These are phyloP conservation scores for Palythoa grandis DNA, from an alignment of 92 coral and sea anemone genomes.

Conservation along the genomic window DNA sequence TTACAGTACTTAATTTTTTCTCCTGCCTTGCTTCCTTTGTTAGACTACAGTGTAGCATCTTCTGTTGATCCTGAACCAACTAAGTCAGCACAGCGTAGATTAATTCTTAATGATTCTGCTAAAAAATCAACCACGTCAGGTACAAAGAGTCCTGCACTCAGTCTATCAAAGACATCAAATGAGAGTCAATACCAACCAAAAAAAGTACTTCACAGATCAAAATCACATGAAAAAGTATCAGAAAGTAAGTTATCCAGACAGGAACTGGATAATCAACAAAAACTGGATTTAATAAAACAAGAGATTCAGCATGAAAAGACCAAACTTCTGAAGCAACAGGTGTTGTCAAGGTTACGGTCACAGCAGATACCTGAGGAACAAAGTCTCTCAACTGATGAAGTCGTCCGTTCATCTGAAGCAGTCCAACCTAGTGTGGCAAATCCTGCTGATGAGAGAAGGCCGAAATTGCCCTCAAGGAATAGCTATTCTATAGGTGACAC, in stretches of 20 bases:
- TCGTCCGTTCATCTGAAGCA: slow-evolving; percentile 27
- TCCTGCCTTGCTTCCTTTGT: neutral
- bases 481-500: slow-evolving; percentile 73
- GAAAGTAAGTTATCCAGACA: slow-evolving; percentile 10
- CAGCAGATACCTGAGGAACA: slow-evolving; percentile 35
- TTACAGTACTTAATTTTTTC: neutral
- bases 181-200: slow-evolving; percentile 5
- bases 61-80: slow-evolving; percentile 24
- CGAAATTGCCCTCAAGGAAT: slow-evolving; percentile 67
- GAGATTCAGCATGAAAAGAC: slow-evolving; percentile 74
- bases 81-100: slow-evolving; percentile 33
- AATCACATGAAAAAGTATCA: slow-evolving; percentile 14
- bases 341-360: slow-evolving; percentile 67
- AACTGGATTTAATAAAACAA: slow-evolving; percentile 67
- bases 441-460: slow-evolving; percentile 46
- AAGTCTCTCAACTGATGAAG: slow-evolving; percentile 22
- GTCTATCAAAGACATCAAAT: neutral
- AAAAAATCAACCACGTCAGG: neutral
- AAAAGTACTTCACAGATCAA: slow-evolving; percentile 21
- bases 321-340: slow-evolving; percentile 74
- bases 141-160: neutral
- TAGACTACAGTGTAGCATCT: slow-evolving; percentile 26
- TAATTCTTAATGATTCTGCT: slow-evolving; percentile 13
- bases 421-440: slow-evolving; percentile 28
- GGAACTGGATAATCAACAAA: slow-evolving; percentile 47